phyloP scores from a whole-genome alignment of 1,140 invertebrate species.

The Archegozetes longisetosus region DNA sequence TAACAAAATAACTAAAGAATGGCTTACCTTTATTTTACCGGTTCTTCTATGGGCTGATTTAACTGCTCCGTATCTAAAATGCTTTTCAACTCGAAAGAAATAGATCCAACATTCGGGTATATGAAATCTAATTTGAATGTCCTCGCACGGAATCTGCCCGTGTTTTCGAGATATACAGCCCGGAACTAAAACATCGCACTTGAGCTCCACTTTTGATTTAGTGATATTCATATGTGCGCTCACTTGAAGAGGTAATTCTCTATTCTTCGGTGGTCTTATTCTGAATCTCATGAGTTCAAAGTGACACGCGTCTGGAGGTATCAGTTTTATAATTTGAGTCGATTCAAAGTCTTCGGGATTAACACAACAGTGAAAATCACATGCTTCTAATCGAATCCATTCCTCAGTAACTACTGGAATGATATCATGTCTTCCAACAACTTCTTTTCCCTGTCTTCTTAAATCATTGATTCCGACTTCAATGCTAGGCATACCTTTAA shows the following conservation, averaged over 20 bases:
- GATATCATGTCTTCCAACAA: conserved; percentile 96
- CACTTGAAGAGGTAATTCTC: conserved; percentile 88
- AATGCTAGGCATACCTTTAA: conserved; percentile 72
- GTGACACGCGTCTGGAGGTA: conserved; percentile 92
- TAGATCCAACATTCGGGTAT: conserved; percentile 99
- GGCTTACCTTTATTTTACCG: conserved; percentile 40
- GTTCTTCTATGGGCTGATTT: conserved; percentile 78
- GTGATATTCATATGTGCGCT: conserved; percentile 43
- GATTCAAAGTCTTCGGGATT: conserved; percentile 79
- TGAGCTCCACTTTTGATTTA: conserved; percentile 13
- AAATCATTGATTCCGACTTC: conserved; percentile 96
- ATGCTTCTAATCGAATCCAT: conserved; percentile 89
- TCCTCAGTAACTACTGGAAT: conserved; percentile 98
- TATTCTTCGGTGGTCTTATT: conserved; percentile 82
- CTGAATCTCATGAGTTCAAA: conserved; percentile 93
- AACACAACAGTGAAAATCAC: conserved; percentile 88
- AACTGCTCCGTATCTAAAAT: conserved; percentile 96
- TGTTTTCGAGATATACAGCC: conserved; percentile 87
- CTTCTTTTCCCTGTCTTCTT: conserved; percentile 89
- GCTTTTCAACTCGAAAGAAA: conserved; percentile 92
- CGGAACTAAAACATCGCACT: conserved; percentile 76
- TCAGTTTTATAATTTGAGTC: conserved; percentile 58
- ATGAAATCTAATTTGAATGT: conserved; percentile 89
- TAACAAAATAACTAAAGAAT: too few relatives aligned
- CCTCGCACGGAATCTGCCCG: conserved; percentile 82